Conservation (phyloP, 2,113 vertebrate species). For the Chroicocephalus ridibundus region DNA sequence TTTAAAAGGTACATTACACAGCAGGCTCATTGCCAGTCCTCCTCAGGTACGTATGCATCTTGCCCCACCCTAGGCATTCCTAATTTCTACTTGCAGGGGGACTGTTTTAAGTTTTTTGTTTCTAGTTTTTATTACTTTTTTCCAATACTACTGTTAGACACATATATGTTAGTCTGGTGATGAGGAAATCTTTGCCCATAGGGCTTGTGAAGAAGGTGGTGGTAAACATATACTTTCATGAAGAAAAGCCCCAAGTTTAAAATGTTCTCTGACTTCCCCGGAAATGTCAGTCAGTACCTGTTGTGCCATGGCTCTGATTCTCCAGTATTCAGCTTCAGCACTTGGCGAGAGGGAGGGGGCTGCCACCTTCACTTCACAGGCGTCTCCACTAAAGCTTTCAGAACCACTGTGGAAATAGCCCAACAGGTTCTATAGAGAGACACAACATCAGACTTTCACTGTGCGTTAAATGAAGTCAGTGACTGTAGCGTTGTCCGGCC, state of each 20-base stretch:
- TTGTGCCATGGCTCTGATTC: conserved; percentile 97
- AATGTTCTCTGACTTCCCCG: background rate
- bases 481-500: background rate
- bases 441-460: conserved; percentile 15
- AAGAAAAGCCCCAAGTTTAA: background rate
- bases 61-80: background rate
- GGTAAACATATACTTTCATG: background rate
- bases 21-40: background rate
- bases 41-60: background rate
- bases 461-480: background rate
- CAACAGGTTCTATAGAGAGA: conserved; percentile 85
- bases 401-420: conserved; percentile 93
- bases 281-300: conserved; percentile 78
- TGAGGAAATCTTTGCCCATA: background rate
- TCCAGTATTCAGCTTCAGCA: conserved; percentile 95
- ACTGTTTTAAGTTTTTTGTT: background rate
- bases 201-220: background rate
- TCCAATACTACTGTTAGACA: background rate
- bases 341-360: conserved; percentile 89
- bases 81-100: background rate
- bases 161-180: background rate
- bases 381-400: conserved; percentile 91
- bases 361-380: conserved; percentile 96
- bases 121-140: background rate
- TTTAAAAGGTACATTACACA: background rate